These are phyloP conservation scores for Notocelia uddmanniana DNA, from an alignment of 2,888 invertebrate genomes.

Conservation along the genomic window DNA sequence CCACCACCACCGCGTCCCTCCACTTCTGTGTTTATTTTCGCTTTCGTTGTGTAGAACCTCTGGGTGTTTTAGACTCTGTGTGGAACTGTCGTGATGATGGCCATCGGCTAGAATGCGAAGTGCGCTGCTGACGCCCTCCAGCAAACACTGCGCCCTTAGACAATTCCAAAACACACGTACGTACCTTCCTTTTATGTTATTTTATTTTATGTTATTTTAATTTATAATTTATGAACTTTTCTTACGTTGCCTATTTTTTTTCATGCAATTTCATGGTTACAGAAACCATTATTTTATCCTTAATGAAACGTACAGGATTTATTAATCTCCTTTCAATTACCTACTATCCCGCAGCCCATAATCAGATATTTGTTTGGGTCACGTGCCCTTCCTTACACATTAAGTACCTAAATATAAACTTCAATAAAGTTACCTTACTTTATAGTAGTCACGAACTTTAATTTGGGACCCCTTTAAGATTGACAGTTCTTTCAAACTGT, in stretches of 20 bases:
- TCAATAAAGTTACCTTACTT: neutral
- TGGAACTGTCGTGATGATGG: slow-evolving; percentile 84
- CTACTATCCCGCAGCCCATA: neutral
- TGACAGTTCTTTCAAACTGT: too few relatives aligned
- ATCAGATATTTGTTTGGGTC: neutral
- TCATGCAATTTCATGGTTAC: slow-evolving; percentile 36
- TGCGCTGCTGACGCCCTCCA: slow-evolving; percentile 85
- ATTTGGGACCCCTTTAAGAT: too few relatives aligned
- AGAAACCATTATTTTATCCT: neutral
- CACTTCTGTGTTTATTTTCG: slow-evolving; percentile 85
- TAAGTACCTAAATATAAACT: neutral
- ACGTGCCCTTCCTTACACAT: neutral
- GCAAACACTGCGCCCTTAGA: slow-evolving; percentile 81
- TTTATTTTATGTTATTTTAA: slow-evolving; percentile 56
- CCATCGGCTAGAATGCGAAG: slow-evolving; percentile 86
- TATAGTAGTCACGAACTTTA: too few relatives aligned
- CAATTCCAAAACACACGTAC: slow-evolving; percentile 81
- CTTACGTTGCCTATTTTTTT: slow-evolving; percentile 52
- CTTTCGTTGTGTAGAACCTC: slow-evolving; percentile 85
- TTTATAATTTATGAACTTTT: slow-evolving; percentile 52
- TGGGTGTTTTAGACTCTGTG: slow-evolving; percentile 82
- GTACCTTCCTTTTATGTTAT: slow-evolving; percentile 78
- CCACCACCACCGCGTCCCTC: slow-evolving; percentile 76
- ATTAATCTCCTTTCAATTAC: neutral
- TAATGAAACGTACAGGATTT: neutral